Base-by-base conservation (phyloP, 2,888 invertebrate species). In the Caenorhabditis sp. region DNA sequence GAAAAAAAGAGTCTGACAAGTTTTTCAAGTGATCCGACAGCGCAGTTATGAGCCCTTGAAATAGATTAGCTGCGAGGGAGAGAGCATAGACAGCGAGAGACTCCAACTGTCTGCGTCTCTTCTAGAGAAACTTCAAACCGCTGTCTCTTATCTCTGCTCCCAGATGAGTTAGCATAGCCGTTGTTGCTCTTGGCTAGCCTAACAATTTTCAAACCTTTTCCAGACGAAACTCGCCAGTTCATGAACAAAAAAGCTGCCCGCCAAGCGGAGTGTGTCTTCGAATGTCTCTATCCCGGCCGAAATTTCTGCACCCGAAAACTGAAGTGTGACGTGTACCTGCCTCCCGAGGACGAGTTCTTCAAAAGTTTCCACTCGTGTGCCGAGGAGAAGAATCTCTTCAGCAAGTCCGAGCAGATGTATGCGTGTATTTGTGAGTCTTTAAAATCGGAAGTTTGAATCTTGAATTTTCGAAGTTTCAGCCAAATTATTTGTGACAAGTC, bases 231-330 rank as follows among this genome's bases (percentile, higher is more conserved):
- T 14, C 58, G 77, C 5, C 61, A 66, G 19, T 82, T 64, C 41
- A 72, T 66, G 73, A 82, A 74, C 54, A 31, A 38, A 47, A 76
- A 73, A 47, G 73, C 82, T 0, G 77, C 82, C 2, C 44, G 56
- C 6, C 82, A 82, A 82, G 77, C 59, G 5, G 69, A 77, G 44
- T 82, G 82, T 24, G 28, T 82, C 0, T 82, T 82, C 35, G 77
- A 82, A 69, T 82, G 82, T 22, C 16, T 82, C 1, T 82, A 82
- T 24, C 82, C 82, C n/a, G 82, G 82, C 10, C 41, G 82, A 35
- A 82, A 82, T 56, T 19, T 26, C 7, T 82, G 82, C 44, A 82
- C 82, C 0, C 28, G 61, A 56, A 68, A 82, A 35, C 38, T 82
- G 19, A 77, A 68, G 35, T 82, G 82, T 35, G 82, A 82, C 47